A percentile compares a stretch with the other conserved stretches of the same genome.
Evolutionary conservation across 1,140 invertebrate genomes (phyloP).

Genomic region (Ericerus pela): DNA sequence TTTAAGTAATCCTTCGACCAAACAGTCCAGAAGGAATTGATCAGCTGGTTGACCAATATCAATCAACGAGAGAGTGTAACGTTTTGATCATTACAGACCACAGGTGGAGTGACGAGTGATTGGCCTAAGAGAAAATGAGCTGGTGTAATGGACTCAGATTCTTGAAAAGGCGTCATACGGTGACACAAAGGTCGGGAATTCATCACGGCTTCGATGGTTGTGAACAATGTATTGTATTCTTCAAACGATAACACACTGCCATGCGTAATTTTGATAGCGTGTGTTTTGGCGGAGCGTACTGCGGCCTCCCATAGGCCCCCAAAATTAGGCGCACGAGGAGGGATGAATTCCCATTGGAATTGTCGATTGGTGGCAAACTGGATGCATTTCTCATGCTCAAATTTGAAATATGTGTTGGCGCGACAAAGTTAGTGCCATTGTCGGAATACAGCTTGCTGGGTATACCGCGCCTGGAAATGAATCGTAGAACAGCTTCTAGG

Average conservation of each 20-base stretch:
- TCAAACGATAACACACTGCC: constrained; percentile 21
- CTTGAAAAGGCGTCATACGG: constrained; percentile 20
- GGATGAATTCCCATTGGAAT: constrained; percentile 26
- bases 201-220: constrained; percentile 25
- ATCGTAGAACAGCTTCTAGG: constrained; percentile 24
- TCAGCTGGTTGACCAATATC: neutral
- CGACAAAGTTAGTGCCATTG: constrained; percentile 29
- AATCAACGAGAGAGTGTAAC: neutral
- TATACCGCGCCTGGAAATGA: constrained; percentile 24
- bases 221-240: constrained; percentile 26
- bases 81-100: neutral
- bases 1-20: neutral
- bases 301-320: constrained; percentile 28
- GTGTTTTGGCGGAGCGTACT: constrained; percentile 26
- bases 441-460: constrained; percentile 26
- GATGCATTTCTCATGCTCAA: neutral
- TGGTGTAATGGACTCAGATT: constrained; percentile 11
- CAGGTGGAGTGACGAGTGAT: neutral
- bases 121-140: neutral
- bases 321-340: constrained; percentile 24
- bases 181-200: constrained; percentile 25
- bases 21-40: neutral
- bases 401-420: constrained; percentile 22
- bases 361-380: no score
- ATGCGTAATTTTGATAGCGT: constrained; percentile 22